These are phyloP conservation scores for Podarcis muralis DNA, from an alignment of 2,113 vertebrate species.

Conservation along the genomic window DNA sequence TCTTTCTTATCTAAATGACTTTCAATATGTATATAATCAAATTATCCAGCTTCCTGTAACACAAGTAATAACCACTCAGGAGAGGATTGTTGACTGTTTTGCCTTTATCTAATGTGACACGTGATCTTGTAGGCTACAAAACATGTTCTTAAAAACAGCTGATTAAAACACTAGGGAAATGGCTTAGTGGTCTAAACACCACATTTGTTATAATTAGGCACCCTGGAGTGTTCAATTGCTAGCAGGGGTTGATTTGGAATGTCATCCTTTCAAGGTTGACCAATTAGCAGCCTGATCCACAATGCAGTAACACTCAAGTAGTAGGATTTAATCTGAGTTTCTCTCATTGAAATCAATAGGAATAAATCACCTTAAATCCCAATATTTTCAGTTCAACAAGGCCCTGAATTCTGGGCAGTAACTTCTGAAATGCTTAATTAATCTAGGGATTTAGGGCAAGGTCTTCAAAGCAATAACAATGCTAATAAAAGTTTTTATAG, in stretches of 20 bases:
- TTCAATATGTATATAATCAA: neutral
- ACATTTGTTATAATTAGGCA: constrained; percentile 61
- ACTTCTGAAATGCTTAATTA: neutral
- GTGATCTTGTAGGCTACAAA: constrained; percentile 53
- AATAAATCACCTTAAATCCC: neutral
- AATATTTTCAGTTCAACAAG: neutral
- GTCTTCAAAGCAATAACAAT: neutral
- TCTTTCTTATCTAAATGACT: neutral
- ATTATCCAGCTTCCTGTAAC: constrained; percentile 49
- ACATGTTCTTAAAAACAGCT: constrained; percentile 50
- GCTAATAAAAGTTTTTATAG: neutral
- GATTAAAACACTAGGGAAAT: constrained; percentile 61
- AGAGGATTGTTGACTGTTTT: constrained; percentile 61
- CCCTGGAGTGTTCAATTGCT: constrained; percentile 59
- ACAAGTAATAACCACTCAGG: constrained; percentile 51
- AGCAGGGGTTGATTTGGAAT: constrained; percentile 41
- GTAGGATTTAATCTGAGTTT: neutral
- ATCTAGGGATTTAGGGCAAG: neutral
- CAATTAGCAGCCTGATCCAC: constrained; percentile 19
- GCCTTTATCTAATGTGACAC: constrained; percentile 46
- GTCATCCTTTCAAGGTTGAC: constrained; percentile 39
- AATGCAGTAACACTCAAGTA: neutral
- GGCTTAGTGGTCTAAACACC: constrained; percentile 28
- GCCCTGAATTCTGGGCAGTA: neutral
- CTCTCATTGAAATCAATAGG: constrained; percentile 5